Percentiles rank a stretch among this genome's conserved stretches.
Evolutionary conservation across 2,888 invertebrate genomes (phyloP).

Genomic region (Strigamia crassipes): DNA sequence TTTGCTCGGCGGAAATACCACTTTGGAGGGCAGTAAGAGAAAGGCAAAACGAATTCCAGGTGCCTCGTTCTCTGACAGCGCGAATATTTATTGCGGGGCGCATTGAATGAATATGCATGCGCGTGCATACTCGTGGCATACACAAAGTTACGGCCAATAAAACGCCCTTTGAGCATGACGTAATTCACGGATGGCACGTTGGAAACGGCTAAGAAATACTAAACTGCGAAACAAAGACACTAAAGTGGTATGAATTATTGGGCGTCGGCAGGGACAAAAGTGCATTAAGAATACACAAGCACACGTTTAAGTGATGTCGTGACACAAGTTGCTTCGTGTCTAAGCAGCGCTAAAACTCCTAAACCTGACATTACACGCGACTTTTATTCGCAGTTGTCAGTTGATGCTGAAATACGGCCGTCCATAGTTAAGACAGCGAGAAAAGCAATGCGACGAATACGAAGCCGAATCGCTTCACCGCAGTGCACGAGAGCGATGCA

Average conservation of each 20-base stretch:
- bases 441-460: too few relatives aligned
- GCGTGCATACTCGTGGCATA: background rate
- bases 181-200: background rate
- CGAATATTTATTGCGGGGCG: background rate
- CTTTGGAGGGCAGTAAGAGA: background rate
- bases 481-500: too few relatives aligned
- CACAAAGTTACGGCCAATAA: background rate
- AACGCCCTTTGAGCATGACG: background rate
- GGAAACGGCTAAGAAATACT: background rate
- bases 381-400: too few relatives aligned
- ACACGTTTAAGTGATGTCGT: background rate
- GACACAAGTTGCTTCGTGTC: background rate
- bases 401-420: too few relatives aligned
- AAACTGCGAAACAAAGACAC: background rate
- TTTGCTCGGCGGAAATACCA: background rate
- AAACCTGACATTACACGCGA: background rate
- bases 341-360: background rate
- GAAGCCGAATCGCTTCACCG: too few relatives aligned
- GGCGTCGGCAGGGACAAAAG: background rate
- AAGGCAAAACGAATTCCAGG: background rate
- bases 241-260: background rate
- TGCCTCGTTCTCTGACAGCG: background rate
- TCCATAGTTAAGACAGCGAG: too few relatives aligned
- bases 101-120: conserved; percentile 3
- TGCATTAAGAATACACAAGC: background rate